Evolutionary conservation across 1,140 invertebrate species (phyloP).

Genomic region (Himalopsyche phryganea): DNA sequence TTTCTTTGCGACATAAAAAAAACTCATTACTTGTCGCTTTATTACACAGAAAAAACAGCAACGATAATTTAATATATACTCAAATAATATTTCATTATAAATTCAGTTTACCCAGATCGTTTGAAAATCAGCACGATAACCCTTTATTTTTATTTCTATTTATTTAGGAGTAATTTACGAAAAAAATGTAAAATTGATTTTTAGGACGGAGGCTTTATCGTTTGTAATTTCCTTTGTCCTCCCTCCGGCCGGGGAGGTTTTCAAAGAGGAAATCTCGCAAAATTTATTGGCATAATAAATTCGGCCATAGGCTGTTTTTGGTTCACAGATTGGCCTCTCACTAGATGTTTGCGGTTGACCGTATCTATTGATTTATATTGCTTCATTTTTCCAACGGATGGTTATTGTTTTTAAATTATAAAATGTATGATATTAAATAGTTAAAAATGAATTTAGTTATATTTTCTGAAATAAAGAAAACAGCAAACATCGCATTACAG

Average conservation of each 20-base stretch:
- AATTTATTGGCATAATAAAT: constrained; percentile 34
- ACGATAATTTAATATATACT: too few relatives aligned
- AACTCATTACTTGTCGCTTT: too few relatives aligned
- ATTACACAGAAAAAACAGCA: too few relatives aligned
- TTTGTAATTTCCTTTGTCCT: constrained; percentile 33
- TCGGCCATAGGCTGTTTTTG: constrained; percentile 26
- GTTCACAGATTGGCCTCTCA: constrained; percentile 20
- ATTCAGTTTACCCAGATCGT: too few relatives aligned
- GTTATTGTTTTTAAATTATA: constrained; percentile 27
- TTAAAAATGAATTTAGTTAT: too few relatives aligned
- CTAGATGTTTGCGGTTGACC: constrained; percentile 17
- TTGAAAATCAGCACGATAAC: too few relatives aligned
- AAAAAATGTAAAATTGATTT: constrained; percentile 14
- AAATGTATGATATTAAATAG: constrained; percentile 1
- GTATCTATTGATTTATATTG: constrained; percentile 29
- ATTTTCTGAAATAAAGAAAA: too few relatives aligned
- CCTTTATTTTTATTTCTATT: too few relatives aligned
- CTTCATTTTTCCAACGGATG: constrained; percentile 6
- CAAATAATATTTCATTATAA: too few relatives aligned
- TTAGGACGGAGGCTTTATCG: constrained; percentile 17
- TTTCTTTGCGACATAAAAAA: too few relatives aligned
- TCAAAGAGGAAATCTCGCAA: constrained; percentile 22
- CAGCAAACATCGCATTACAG: too few relatives aligned
- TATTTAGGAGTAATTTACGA: background rate
- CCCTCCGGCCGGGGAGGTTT: background rate